Evolutionary conservation across 2,888 invertebrate genomes (phyloP).

Genomic region (Acronicta alni): DNA sequence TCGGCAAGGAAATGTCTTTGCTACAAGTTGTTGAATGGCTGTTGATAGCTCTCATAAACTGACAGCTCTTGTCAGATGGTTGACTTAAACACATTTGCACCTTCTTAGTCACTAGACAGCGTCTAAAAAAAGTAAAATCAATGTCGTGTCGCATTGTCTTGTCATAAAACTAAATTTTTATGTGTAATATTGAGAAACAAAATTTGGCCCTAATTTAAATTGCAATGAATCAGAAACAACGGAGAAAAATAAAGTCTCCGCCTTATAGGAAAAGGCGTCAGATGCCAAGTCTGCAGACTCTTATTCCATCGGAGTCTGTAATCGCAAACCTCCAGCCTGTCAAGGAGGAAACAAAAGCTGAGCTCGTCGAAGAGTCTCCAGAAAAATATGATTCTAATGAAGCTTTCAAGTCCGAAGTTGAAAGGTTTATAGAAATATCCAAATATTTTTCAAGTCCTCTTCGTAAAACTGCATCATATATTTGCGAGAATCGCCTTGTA

Average conservation of each 20-base stretch:
- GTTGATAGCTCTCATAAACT: too few relatives aligned
- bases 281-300: slow-evolving; percentile 16
- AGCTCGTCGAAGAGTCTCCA: slow-evolving; percentile 59
- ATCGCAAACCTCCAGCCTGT: slow-evolving; percentile 51
- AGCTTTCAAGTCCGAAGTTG: slow-evolving; percentile 72
- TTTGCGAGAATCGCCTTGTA: slow-evolving; percentile 77
- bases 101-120: not conserved
- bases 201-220: slow-evolving; percentile 11
- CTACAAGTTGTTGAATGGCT: too few relatives aligned
- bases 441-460: slow-evolving; percentile 82
- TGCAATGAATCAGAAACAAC: slow-evolving; percentile 52
- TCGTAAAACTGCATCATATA: slow-evolving; percentile 79
- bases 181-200: slow-evolving; percentile 18
- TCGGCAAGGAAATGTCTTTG: too few relatives aligned
- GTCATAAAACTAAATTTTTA: slow-evolving; percentile 15
- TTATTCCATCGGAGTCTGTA: slow-evolving; percentile 29
- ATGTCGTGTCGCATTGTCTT: slow-evolving; percentile 26
- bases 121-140: slow-evolving; percentile 9
- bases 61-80: too few relatives aligned
- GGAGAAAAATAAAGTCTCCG: slow-evolving; percentile 35
- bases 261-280: slow-evolving; percentile 29
- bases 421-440: slow-evolving; percentile 82
- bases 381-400: slow-evolving; percentile 58
- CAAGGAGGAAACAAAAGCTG: slow-evolving; percentile 67
- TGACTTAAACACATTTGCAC: not conserved